phyloP scores from a whole-genome alignment of 2,888 invertebrate species.

The Charanyca ferruginea region DNA sequence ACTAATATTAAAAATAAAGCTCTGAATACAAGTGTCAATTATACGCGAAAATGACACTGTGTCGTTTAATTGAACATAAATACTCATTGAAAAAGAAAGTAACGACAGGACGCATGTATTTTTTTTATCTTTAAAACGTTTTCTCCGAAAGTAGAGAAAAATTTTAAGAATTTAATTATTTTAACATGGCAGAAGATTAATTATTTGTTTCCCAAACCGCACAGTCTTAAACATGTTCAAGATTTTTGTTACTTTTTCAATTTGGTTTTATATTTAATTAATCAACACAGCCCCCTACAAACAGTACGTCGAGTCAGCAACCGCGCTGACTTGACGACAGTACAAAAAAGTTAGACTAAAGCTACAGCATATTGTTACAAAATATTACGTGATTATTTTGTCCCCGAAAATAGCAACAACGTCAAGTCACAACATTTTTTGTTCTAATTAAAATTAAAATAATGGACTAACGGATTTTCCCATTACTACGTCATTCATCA shows the following conservation, averaged over 20 bases:
- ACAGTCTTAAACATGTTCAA: slow-evolving; percentile 22
- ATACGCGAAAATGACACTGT: slow-evolving; percentile 16
- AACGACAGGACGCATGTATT: not conserved
- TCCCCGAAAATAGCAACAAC: slow-evolving; percentile 46
- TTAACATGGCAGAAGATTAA: not conserved
- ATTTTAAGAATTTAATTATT: slow-evolving; percentile 26
- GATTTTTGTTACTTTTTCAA: slow-evolving; percentile 3
- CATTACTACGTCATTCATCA: slow-evolving; percentile 46
- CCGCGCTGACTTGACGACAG: slow-evolving; percentile 30
- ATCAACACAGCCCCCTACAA: slow-evolving; percentile 28
- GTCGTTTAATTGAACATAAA: slow-evolving; percentile 23
- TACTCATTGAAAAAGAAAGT: slow-evolving; percentile 15
- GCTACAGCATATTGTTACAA: slow-evolving; percentile 38
- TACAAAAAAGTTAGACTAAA: slow-evolving; percentile 44
- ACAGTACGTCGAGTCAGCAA: slow-evolving; percentile 14
- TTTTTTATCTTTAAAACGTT: slow-evolving; percentile 28
- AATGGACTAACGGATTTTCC: slow-evolving; percentile 37
- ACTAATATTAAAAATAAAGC: slow-evolving; percentile 60
- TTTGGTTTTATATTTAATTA: slow-evolving; percentile 22
- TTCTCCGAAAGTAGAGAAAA: slow-evolving; percentile 48
- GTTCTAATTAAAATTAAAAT: slow-evolving; percentile 50
- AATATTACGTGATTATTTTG: slow-evolving; percentile 37
- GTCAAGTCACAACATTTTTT: slow-evolving; percentile 48
- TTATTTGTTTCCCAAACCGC: slow-evolving; percentile 15
- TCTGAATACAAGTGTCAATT: slow-evolving; percentile 53